These are phyloP conservation scores for Chionis minor DNA, from an alignment of 2,113 vertebrate genomes.

Conservation along the genomic window DNA sequence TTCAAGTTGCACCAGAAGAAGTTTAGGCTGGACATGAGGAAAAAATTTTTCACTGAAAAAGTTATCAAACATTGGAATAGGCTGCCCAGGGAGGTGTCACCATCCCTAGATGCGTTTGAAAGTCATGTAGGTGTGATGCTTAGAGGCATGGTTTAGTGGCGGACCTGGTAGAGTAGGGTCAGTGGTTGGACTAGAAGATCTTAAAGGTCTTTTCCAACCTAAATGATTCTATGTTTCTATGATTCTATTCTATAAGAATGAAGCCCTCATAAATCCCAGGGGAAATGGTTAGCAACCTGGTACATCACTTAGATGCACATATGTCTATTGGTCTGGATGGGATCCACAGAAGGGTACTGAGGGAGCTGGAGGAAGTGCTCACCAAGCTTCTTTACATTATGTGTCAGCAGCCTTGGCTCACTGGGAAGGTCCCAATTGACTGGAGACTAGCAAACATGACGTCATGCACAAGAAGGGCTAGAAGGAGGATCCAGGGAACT, in stretches of 20 bases:
- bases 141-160: too few species aligned
- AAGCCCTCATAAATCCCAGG: background rate
- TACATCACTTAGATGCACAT: background rate
- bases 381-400: background rate
- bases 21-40: too few species aligned
- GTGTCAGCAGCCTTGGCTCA: background rate
- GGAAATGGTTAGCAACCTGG: background rate
- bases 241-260: background rate
- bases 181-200: too few species aligned
- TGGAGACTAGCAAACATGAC: background rate
- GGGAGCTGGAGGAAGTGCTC: background rate
- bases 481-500: background rate
- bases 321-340: rapidly evolving
- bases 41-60: too few species aligned
- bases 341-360: background rate
- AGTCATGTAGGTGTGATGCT: too few species aligned
- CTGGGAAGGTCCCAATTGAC: background rate
- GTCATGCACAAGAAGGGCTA: background rate
- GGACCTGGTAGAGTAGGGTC: too few species aligned
- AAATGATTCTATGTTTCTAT: too few species aligned
- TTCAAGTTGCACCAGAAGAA: too few species aligned
- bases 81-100: too few species aligned
- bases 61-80: too few species aligned
- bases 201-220: too few species aligned
- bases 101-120: too few species aligned